Evolutionary conservation across 2,113 vertebrate genomes (phyloP).

Genomic region (Copsychus sechellarum): DNA sequence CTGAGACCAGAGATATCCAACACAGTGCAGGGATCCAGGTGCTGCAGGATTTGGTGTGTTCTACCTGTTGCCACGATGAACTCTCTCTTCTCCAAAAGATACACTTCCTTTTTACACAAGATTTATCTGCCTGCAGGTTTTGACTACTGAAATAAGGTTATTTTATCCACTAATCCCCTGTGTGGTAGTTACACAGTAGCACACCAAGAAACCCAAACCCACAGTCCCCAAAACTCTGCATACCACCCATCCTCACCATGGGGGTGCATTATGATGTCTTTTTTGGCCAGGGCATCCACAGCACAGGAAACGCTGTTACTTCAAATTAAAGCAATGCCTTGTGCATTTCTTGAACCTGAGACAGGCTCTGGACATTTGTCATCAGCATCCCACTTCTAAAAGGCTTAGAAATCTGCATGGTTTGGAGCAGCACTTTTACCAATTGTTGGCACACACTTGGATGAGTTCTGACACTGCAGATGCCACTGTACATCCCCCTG

Average conservation of each 20-base stretch:
- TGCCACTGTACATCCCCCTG: not conserved
- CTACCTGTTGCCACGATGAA: not conserved
- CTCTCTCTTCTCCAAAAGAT: not conserved
- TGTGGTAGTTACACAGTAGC: not conserved
- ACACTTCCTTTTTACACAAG: not conserved
- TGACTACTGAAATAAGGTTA: not conserved
- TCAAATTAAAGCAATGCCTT: not conserved
- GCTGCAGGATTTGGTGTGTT: not conserved
- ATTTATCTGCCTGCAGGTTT: not conserved
- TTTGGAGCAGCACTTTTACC: not conserved
- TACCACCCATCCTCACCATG: accelerated
- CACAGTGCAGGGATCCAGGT: accelerated
- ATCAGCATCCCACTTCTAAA: not conserved
- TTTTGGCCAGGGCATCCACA: not conserved
- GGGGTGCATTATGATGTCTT: not conserved
- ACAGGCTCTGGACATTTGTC: not conserved
- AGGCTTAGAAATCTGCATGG: not conserved
- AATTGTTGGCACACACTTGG: accelerated
- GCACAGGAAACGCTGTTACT: not conserved
- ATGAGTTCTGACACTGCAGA: not conserved
- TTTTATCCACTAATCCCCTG: not conserved
- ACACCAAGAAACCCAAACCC: not conserved
- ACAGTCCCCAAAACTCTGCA: not conserved
- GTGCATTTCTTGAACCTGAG: not conserved
- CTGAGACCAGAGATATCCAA: not conserved